phyloP scores from a whole-genome alignment of 2,797 vertebrate genomes.

The Pseudochirops cupreus region DNA sequence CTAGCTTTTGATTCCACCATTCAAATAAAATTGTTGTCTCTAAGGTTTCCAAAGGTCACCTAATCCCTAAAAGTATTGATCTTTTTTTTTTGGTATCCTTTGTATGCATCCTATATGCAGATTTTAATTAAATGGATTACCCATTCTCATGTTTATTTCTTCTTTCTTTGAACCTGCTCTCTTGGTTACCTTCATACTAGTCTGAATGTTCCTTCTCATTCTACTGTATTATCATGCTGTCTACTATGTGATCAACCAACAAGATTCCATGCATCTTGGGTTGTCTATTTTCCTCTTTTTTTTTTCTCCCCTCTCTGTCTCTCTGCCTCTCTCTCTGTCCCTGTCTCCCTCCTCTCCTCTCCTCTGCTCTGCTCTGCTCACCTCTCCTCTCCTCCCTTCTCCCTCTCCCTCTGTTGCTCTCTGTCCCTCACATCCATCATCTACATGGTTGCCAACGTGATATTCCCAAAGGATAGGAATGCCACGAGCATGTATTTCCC shows the following conservation, averaged over 20 bases:
- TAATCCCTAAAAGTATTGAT: background rate
- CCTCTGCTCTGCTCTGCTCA: too few relatives aligned
- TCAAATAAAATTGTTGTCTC: background rate
- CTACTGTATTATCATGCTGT: background rate
- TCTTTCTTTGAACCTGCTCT: background rate
- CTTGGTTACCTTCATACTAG: background rate
- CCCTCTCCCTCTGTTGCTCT: background rate
- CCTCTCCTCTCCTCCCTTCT: too few relatives aligned
- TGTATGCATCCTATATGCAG: background rate
- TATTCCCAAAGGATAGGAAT: background rate
- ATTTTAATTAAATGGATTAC: background rate
- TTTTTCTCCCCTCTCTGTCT: background rate
- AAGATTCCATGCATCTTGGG: background rate
- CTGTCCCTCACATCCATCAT: background rate
- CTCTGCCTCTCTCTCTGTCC: too few relatives aligned
- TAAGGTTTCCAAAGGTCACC: too few relatives aligned
- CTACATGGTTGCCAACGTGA: background rate
- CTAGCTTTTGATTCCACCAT: background rate
- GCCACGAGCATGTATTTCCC: background rate
- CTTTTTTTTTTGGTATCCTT: background rate
- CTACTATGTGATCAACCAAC: background rate
- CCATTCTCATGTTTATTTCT: background rate
- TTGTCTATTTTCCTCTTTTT: background rate
- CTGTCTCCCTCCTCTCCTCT: background rate
- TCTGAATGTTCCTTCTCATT: background rate